Percentiles rank a stretch among this genome's conserved stretches.
Conservation (phyloP, 1,140 invertebrate genomes). For the Uloborus diversus region DNA sequence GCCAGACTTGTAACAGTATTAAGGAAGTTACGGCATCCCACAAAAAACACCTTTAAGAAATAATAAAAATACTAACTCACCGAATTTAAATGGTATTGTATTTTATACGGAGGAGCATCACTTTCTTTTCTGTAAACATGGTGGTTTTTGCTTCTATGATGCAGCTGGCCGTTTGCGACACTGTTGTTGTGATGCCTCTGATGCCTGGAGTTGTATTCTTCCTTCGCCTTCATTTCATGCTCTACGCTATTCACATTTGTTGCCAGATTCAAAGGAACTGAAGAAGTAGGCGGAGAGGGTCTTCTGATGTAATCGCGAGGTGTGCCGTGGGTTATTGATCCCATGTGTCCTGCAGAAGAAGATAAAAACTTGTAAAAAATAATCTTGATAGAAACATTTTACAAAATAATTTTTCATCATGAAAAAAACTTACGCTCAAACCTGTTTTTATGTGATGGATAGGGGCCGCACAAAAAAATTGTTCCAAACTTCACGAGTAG, state of each 20-base stretch:
- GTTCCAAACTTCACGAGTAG: too few species aligned
- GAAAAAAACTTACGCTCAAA: too few species aligned
- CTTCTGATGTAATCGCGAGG: constrained; percentile 38
- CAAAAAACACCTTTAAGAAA: background rate
- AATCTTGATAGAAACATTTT: too few species aligned
- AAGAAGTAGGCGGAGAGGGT: constrained; percentile 3
- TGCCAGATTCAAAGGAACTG: constrained; percentile 51
- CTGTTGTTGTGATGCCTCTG: background rate
- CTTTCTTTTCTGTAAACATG: constrained; percentile 26
- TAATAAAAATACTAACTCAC: background rate
- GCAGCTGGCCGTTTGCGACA: constrained; percentile 13
- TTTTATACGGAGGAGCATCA: background rate
- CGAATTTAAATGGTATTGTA: constrained; percentile 34
- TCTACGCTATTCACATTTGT: constrained; percentile 9
- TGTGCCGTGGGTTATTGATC: constrained; percentile 53
- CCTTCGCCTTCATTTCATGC: constrained; percentile 1
- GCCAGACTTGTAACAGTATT: too few species aligned
- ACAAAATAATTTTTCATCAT: too few species aligned
- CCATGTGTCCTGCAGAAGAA: constrained; percentile 25
- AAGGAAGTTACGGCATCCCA: too few species aligned
- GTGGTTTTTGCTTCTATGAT: constrained; percentile 6
- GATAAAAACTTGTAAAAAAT: background rate
- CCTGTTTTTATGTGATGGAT: too few species aligned
- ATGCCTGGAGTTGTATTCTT: constrained; percentile 24
- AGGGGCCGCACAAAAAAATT: too few species aligned